Conservation (phyloP, 2,113 vertebrate genomes). For the Theristicus caerulescens region DNA sequence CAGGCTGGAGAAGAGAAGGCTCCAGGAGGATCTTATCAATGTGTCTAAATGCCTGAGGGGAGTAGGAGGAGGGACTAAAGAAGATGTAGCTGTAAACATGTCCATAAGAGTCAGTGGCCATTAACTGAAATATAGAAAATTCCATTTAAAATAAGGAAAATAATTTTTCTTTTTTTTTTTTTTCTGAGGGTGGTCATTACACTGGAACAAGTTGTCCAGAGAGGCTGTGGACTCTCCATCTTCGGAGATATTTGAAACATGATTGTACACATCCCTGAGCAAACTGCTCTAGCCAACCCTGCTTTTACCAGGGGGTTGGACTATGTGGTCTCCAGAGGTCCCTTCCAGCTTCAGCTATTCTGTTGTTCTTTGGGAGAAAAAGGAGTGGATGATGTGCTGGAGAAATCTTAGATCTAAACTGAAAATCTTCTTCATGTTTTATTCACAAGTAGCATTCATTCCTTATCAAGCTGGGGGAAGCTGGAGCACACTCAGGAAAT, state of each 20-base stretch:
- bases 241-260: neutral
- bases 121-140: neutral
- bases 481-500: neutral
- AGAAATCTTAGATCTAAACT: neutral
- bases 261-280: fast-evolving
- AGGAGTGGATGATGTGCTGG: neutral
- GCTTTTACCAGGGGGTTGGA: neutral
- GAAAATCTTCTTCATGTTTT: neutral
- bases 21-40: neutral
- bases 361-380: neutral
- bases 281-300: neutral
- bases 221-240: neutral
- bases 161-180: no score
- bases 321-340: neutral
- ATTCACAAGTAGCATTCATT: neutral
- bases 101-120: neutral
- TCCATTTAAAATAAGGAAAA: neutral
- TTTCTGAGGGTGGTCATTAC: neutral
- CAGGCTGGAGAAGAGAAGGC: neutral
- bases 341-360: neutral
- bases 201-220: neutral
- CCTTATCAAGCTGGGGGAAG: neutral
- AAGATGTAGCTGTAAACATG: neutral
- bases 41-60: neutral
- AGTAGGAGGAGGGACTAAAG: neutral